A percentile compares a stretch with the other conserved stretches of the same genome.
phyloP scores from a whole-genome alignment of 1,140 invertebrate species.

The Anadara kagoshimensis region DNA sequence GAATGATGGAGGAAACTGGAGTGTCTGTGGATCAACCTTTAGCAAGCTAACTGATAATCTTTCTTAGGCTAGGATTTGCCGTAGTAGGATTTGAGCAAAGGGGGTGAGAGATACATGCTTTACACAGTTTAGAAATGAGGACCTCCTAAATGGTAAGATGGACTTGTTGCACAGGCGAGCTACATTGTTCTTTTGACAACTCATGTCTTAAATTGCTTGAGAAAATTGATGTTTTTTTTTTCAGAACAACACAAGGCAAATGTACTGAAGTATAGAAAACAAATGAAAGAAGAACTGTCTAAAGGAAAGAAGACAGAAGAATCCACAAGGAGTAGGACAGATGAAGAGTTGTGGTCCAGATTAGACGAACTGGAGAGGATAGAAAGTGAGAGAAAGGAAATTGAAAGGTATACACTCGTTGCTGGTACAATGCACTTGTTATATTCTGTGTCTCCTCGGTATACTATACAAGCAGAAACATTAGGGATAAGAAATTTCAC shows the following conservation, averaged over 20 bases:
- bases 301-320: constrained; percentile 12
- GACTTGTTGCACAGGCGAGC: background rate
- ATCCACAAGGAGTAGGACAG: constrained; percentile 12
- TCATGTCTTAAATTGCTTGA: background rate
- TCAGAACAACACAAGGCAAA: constrained; percentile 41
- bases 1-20: too few relatives aligned
- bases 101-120: too few relatives aligned
- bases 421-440: background rate
- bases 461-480: constrained; percentile 3
- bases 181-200: background rate
- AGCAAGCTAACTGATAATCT: too few relatives aligned
- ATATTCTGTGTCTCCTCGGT: background rate
- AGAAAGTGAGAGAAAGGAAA: constrained; percentile 35
- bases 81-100: too few relatives aligned
- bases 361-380: constrained; percentile 37
- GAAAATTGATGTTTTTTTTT: background rate
- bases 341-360: constrained; percentile 39
- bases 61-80: too few relatives aligned
- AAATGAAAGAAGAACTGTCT: constrained; percentile 5
- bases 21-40: too few relatives aligned
- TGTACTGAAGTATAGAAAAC: constrained; percentile 20
- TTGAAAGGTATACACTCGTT: constrained; percentile 20
- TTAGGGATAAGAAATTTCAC: too few relatives aligned
- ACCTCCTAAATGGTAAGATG: too few relatives aligned
- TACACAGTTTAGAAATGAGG: too few relatives aligned